A percentile compares a stretch with the other conserved stretches of the same genome.
These are phyloP conservation scores for Chromis chromis DNA, from an alignment of 2,797 vertebrate species.

Conservation along the genomic window DNA sequence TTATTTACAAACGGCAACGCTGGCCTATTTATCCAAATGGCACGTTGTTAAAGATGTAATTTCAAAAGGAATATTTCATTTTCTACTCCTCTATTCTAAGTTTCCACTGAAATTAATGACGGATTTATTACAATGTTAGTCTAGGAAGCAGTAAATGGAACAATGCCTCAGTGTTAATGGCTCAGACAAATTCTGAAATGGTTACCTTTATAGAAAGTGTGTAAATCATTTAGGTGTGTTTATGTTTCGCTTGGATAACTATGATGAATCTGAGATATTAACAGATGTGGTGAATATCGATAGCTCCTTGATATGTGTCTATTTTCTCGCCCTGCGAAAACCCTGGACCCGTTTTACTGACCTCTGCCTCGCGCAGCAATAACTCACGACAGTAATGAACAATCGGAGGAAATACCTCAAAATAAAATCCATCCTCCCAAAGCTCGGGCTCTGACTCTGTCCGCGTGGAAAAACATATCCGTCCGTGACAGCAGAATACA, in stretches of 20 bases:
- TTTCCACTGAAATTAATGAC: background rate
- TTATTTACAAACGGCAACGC: constrained; percentile 60
- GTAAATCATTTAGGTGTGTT: constrained; percentile 19
- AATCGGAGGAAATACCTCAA: constrained; percentile 99
- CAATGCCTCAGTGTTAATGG: constrained; percentile 4
- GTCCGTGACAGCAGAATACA: constrained; percentile 84
- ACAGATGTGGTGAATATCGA: constrained; percentile 31
- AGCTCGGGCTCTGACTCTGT: constrained; percentile 81
- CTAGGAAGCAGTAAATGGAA: constrained; percentile 1
- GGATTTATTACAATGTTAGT: constrained; percentile 11
- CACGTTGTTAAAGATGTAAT: background rate
- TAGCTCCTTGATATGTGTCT: constrained; percentile 48
- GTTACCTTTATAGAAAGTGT: background rate
- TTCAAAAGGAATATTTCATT: background rate
- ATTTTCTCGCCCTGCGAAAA: constrained; percentile 44
- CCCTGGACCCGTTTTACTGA: constrained; percentile 80
- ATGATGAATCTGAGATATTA: constrained; percentile 33
- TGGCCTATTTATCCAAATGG: constrained; percentile 46
- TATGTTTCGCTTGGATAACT: constrained; percentile 14
- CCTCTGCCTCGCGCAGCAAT: constrained; percentile 92
- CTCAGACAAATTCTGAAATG: constrained; percentile 7
- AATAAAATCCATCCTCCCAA: constrained; percentile 99
- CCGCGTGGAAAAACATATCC: constrained; percentile 86
- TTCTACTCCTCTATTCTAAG: background rate
- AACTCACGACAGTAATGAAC: constrained; percentile 97